A percentile compares a stretch with the other conserved stretches of the same genome.
These are phyloP conservation scores for Yponomeuta cagnagella DNA, from an alignment of 2,888 invertebrate species.

Conservation along the genomic window DNA sequence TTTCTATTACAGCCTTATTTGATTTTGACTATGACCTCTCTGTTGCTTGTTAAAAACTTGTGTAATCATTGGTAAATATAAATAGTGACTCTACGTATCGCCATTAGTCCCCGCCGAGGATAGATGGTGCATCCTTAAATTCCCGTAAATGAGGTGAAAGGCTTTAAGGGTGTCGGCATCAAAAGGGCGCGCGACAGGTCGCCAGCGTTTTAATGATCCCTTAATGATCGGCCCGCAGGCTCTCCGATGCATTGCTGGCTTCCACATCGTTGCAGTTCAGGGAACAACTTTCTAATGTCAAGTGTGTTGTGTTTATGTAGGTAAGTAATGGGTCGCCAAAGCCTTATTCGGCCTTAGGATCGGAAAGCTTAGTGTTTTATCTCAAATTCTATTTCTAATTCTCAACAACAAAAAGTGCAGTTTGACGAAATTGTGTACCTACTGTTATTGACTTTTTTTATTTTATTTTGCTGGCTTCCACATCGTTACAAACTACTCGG, in stretches of 20 bases:
- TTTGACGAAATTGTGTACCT: no score
- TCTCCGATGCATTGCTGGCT: constrained; percentile 14
- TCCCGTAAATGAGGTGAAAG: constrained; percentile 12
- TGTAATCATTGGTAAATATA: no score
- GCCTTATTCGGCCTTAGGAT: neutral
- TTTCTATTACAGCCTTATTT: no score
- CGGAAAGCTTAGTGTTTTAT: neutral
- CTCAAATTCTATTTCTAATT: no score
- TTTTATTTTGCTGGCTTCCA: no score
- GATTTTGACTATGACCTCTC: no score
- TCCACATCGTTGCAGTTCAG: neutral
- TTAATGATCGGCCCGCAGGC: constrained; percentile 58
- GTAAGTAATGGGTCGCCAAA: neutral
- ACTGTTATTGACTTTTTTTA: no score
- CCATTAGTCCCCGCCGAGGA: neutral
- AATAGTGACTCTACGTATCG: neutral
- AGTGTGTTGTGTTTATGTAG: neutral
- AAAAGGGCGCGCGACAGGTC: constrained; percentile 40
- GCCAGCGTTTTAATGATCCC: constrained; percentile 55
- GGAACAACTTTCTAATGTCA: constrained; percentile 11
- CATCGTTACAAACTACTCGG: no score
- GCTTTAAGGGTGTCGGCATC: constrained; percentile 25
- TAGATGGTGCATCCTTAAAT: constrained; percentile 2
- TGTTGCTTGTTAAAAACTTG: no score
- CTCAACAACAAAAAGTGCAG: neutral